A percentile compares a stretch with the other conserved stretches of the same genome.
phyloP scores from a whole-genome alignment of 2,113 vertebrate genomes.

The Pelobates fuscus region DNA sequence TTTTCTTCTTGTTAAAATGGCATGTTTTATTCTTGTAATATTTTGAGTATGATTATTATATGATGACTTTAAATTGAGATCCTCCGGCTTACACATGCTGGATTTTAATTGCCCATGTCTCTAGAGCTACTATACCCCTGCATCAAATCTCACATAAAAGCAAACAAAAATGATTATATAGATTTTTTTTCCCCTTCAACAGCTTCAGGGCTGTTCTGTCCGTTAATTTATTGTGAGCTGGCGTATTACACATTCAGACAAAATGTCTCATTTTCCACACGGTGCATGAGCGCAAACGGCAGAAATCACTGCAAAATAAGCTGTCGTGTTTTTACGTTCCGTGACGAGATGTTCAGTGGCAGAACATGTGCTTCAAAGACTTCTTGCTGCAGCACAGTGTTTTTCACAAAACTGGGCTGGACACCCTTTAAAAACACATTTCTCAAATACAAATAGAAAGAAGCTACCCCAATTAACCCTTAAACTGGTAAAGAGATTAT shows the following conservation, averaged over 20 bases:
- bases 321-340: slow-evolving; percentile 43
- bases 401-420: slow-evolving; percentile 16
- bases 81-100: not conserved
- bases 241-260: slow-evolving; percentile 42
- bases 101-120: slow-evolving; percentile 3
- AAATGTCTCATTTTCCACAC: slow-evolving; percentile 43
- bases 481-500: too few species aligned
- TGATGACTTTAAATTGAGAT: not conserved
- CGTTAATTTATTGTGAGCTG: slow-evolving; percentile 41
- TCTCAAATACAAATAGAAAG: not conserved
- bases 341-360: slow-evolving; percentile 33
- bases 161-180: slow-evolving; percentile 34
- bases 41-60: slow-evolving; percentile 1
- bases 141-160: slow-evolving; percentile 24
- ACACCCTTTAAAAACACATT: slow-evolving; percentile 1
- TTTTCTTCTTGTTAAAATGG: not conserved
- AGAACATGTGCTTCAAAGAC: slow-evolving; percentile 43
- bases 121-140: not conserved
- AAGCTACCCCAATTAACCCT: too few species aligned
- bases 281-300: slow-evolving; percentile 28
- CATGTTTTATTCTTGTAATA: not conserved
- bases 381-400: slow-evolving; percentile 15
- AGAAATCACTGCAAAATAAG: slow-evolving; percentile 49
- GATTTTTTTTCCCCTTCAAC: slow-evolving; percentile 7
- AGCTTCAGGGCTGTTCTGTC: slow-evolving; percentile 28